Evolutionary conservation across 2,797 vertebrate genomes (phyloP).

Genomic region (Synanceia verrucosa): DNA sequence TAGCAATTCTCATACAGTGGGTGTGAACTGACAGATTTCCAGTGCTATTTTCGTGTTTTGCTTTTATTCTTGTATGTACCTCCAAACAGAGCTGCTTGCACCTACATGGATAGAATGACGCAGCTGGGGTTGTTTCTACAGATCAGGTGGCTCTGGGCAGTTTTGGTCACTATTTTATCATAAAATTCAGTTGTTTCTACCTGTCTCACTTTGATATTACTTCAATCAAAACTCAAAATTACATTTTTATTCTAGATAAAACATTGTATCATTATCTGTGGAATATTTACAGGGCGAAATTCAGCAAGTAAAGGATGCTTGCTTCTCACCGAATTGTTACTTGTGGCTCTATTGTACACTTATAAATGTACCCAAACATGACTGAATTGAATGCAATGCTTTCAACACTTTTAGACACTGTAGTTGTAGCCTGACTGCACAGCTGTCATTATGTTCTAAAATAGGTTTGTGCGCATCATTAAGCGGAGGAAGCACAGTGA

Average conservation of each 20-base stretch:
- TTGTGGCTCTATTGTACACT: background rate
- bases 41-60: slow-evolving; percentile 16
- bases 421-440: slow-evolving; percentile 4
- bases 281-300: background rate
- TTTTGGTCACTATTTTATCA: slow-evolving; percentile 1
- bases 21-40: background rate
- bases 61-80: slow-evolving; percentile 1
- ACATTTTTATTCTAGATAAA: background rate
- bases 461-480: slow-evolving; percentile 31
- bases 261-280: background rate
- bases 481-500: slow-evolving; percentile 19
- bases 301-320: background rate
- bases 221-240: background rate
- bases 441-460: slow-evolving; percentile 15
- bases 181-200: background rate
- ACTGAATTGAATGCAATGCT: background rate
- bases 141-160: background rate
- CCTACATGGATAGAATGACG: background rate
- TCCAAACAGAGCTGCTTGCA: slow-evolving; percentile 6
- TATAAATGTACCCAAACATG: background rate
- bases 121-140: background rate
- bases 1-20: background rate
- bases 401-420: background rate
- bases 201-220: background rate
- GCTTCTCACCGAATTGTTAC: too few species aligned